phyloP scores from a whole-genome alignment of 2,888 invertebrate species.

The Urechis unicinctus region DNA sequence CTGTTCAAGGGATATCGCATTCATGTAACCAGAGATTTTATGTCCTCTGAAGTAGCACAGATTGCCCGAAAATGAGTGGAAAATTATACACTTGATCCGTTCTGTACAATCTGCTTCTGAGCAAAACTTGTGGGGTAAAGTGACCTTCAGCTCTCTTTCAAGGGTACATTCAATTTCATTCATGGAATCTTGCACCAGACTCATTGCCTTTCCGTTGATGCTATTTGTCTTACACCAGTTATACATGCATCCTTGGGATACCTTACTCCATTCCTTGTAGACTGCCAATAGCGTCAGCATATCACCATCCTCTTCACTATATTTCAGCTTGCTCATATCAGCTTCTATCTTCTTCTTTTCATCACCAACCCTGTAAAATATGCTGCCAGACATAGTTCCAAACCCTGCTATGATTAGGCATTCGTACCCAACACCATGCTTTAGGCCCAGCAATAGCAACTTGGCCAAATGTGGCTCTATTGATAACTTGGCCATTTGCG shows the following conservation, averaged over 20 bases:
- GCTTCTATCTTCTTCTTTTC: conserved; percentile 29
- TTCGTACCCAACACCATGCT: conserved; percentile 28
- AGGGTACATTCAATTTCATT: conserved; percentile 27
- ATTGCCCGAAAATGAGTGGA: too few relatives aligned
- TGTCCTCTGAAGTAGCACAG: too few relatives aligned
- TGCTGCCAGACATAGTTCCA: conserved; percentile 28
- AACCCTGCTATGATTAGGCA: conserved; percentile 36
- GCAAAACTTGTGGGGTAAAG: too few relatives aligned
- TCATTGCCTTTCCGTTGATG: conserved; percentile 43
- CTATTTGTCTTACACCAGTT: conserved; percentile 29
- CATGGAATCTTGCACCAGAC: conserved; percentile 26
- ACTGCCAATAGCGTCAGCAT: conserved; percentile 32
- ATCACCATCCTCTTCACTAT: conserved; percentile 37
- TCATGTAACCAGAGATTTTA: too few relatives aligned
- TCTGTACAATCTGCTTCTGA: too few relatives aligned
- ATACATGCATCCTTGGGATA: conserved; percentile 11
- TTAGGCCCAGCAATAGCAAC: conserved; percentile 27
- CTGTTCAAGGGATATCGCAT: too few relatives aligned
- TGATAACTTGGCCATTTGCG: conserved; percentile 37
- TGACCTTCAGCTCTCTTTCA: conserved; percentile 23
- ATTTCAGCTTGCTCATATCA: conserved; percentile 29
- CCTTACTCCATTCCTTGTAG: conserved; percentile 30
- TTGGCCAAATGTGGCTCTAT: conserved; percentile 38
- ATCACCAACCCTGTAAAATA: conserved; percentile 36
- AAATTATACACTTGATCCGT: too few relatives aligned